phyloP scores from a whole-genome alignment of 1,140 invertebrate genomes.

The Bombus vancouverensis region DNA sequence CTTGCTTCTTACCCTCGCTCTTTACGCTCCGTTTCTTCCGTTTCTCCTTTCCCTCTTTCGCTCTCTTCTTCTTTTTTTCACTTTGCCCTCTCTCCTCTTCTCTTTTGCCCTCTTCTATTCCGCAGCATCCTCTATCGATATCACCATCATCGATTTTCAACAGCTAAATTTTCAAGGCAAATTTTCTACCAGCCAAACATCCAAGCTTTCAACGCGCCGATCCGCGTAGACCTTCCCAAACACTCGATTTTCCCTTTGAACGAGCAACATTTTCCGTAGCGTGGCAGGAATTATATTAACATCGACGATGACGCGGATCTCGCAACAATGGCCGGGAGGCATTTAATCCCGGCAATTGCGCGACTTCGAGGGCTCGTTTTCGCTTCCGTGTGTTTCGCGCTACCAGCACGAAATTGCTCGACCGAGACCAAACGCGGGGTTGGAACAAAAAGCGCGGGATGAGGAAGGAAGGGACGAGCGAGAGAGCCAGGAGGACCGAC shows the following conservation, averaged over 20 bases:
- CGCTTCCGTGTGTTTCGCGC: constrained; percentile 40
- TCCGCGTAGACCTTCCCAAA: constrained; percentile 2
- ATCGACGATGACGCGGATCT: constrained; percentile 28
- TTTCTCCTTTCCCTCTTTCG: no score
- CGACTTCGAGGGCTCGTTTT: constrained; percentile 50
- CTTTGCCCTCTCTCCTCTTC: background rate
- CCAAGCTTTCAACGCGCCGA: background rate
- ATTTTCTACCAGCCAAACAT: background rate
- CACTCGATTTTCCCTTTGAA: constrained; percentile 32
- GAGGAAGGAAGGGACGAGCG: background rate
- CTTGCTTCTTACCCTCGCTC: no score
- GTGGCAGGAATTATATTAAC: constrained; percentile 45
- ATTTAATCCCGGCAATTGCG: constrained; percentile 54
- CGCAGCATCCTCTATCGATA: background rate
- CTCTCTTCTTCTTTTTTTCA: no score
- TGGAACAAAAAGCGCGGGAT: constrained; percentile 21
- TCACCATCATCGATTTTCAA: background rate
- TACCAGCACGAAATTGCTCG: constrained; percentile 27
- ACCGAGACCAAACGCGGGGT: constrained; percentile 7
- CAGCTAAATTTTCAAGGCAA: background rate
- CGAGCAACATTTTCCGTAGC: background rate
- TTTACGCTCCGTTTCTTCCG: no score
- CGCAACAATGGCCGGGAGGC: constrained; percentile 37
- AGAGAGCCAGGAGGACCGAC: background rate
- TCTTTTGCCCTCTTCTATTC: background rate